Percentiles rank a stretch among this genome's conserved stretches.
Evolutionary conservation across 1,140 invertebrate genomes (phyloP).

Genomic region (Listronotus oregonensis): DNA sequence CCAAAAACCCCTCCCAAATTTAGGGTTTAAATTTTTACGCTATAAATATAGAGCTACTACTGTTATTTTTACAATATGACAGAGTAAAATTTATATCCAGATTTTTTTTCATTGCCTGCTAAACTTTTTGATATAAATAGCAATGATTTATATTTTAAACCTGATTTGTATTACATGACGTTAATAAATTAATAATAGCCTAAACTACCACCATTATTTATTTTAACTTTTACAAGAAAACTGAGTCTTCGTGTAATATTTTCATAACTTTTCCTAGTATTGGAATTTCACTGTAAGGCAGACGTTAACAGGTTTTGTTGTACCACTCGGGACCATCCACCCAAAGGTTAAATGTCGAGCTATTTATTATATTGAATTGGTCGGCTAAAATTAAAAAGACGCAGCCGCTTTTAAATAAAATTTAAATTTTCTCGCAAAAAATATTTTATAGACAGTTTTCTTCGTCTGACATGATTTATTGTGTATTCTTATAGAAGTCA

Average conservation of each 20-base stretch:
- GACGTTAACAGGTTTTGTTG: slow-evolving; percentile 5
- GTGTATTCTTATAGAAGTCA: no score
- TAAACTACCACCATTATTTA: neutral
- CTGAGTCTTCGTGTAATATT: slow-evolving; percentile 5
- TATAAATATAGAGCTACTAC: no score
- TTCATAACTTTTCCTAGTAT: slow-evolving; percentile 8
- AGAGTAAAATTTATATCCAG: no score
- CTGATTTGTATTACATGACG: slow-evolving; percentile 7
- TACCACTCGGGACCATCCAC: slow-evolving; percentile 3
- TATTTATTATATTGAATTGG: slow-evolving; percentile 9
- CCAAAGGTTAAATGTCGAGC: neutral
- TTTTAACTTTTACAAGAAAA: neutral
- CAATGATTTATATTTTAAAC: neutral
- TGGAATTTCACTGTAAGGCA: slow-evolving; percentile 1
- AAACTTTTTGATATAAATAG: no score
- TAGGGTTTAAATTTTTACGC: no score
- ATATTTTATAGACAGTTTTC: no score
- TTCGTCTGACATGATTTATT: no score
- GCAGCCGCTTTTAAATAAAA: no score
- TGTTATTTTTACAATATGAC: no score
- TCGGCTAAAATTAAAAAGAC: slow-evolving; percentile 2
- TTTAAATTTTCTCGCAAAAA: no score
- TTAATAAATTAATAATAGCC: slow-evolving; percentile 11
- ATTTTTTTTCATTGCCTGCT: neutral
- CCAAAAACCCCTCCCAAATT: no score